These are phyloP conservation scores for Hartigia nigra DNA, from an alignment of 2,888 invertebrate species.

Conservation along the genomic window DNA sequence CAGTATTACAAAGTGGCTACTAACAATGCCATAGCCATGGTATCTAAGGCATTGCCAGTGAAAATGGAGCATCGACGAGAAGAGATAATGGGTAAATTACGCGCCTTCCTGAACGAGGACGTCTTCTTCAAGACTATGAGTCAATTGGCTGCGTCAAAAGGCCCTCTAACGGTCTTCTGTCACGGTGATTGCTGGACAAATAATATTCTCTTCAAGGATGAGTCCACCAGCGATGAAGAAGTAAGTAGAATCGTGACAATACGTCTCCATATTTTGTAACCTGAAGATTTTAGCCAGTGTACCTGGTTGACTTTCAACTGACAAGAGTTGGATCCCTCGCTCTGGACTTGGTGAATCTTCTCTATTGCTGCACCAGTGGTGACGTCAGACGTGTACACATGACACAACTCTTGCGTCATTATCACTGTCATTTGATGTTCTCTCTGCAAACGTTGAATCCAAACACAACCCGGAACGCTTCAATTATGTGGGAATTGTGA, in stretches of 20 bases:
- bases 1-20: constrained; percentile 76
- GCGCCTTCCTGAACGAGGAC: constrained; percentile 72
- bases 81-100: constrained; percentile 72
- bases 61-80: constrained; percentile 63
- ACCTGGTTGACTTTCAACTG: constrained; percentile 78
- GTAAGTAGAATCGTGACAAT: constrained; percentile 33
- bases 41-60: constrained; percentile 62
- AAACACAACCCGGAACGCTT: constrained; percentile 62
- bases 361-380: constrained; percentile 76
- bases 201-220: constrained; percentile 76
- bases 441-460: constrained; percentile 70
- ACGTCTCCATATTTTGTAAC: constrained; percentile 6
- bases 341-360: constrained; percentile 74
- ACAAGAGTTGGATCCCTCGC: constrained; percentile 78
- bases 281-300: constrained; percentile 68
- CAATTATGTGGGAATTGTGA: constrained; percentile 71
- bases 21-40: constrained; percentile 76
- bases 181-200: constrained; percentile 84
- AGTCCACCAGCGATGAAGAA: constrained; percentile 37
- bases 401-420: constrained; percentile 71
- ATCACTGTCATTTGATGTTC: constrained; percentile 71
- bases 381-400: constrained; percentile 72
- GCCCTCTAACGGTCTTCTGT: constrained; percentile 76
- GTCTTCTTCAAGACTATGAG: constrained; percentile 78
- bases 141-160: constrained; percentile 71